Percentiles rank a stretch among this genome's conserved stretches.
Conservation (phyloP, 2,888 invertebrate genomes). For the Spodoptera exigua region DNA sequence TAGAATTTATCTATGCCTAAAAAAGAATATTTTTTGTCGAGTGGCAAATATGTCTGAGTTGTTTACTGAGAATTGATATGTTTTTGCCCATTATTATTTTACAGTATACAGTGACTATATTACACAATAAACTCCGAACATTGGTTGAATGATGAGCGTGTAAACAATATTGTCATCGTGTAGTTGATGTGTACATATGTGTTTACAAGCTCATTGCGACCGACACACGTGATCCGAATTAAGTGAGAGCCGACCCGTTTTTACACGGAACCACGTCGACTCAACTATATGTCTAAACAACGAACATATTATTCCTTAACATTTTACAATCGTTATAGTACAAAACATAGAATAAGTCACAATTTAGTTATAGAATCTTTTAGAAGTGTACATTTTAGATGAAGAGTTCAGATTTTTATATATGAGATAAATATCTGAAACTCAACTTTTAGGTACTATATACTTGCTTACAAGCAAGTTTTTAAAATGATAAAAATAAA, state of each 20-base stretch:
- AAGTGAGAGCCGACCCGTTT: constrained; percentile 69
- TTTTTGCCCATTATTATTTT: too few species aligned
- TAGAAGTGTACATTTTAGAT: too few species aligned
- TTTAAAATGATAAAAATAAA: too few species aligned
- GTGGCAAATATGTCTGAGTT: background rate
- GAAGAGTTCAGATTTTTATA: too few species aligned
- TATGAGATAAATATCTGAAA: too few species aligned
- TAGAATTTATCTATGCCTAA: too few species aligned
- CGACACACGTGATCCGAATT: constrained; percentile 75
- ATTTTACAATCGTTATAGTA: constrained; percentile 16
- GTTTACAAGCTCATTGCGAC: constrained; percentile 74
- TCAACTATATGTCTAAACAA: constrained; percentile 67
- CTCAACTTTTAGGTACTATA: too few species aligned
- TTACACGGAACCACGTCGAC: constrained; percentile 70
- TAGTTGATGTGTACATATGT: constrained; percentile 62
- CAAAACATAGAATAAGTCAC: background rate
- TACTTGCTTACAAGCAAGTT: too few species aligned
- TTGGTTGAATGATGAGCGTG: constrained; percentile 36
- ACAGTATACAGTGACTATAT: constrained; percentile 2
- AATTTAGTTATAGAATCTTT: too few species aligned
- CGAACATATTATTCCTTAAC: constrained; percentile 34
- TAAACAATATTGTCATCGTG: constrained; percentile 59
- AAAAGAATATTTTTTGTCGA: too few species aligned
- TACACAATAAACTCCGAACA: constrained; percentile 13
- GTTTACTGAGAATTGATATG: background rate